A percentile compares a stretch with the other conserved stretches of the same genome.
phyloP scores from a whole-genome alignment of 2,797 vertebrate genomes.

The Poeciliopsis gracilis region DNA sequence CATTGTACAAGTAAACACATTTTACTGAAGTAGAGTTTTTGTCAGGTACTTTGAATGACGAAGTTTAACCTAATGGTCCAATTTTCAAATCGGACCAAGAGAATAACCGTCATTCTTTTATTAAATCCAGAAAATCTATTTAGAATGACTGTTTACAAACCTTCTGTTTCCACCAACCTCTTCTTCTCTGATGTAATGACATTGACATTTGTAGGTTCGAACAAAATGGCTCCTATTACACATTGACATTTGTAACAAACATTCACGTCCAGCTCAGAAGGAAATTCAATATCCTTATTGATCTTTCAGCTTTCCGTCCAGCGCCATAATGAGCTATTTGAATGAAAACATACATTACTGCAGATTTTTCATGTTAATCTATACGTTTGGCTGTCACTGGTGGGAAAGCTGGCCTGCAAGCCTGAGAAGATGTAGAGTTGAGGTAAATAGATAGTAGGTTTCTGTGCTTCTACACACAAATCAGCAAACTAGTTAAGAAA shows the following conservation, averaged over 20 bases:
- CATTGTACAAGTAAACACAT: background rate
- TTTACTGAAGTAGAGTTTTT: background rate
- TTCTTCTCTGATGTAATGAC: background rate
- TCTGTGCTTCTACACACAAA: background rate
- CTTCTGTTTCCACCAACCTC: background rate
- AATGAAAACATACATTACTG: background rate
- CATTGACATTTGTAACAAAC: constrained; percentile 5
- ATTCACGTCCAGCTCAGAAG: background rate
- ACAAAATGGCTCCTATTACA: background rate
- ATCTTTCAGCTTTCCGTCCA: background rate
- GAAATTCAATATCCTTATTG: constrained; percentile 9
- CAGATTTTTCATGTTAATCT: background rate
- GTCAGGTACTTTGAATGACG: background rate
- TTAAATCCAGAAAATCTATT: background rate
- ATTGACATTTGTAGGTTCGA: constrained; percentile 15
- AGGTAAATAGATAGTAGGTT: background rate
- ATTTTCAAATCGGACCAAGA: background rate
- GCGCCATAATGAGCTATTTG: constrained; percentile 1
- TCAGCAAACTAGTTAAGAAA: background rate
- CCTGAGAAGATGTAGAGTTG: background rate
- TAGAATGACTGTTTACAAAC: background rate
- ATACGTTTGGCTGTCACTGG: background rate
- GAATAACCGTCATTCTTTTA: background rate
- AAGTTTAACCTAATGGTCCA: background rate
- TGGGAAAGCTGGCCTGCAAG: background rate